Conservation (phyloP, 2,888 invertebrate species). For the Lucinisca nassula region DNA sequence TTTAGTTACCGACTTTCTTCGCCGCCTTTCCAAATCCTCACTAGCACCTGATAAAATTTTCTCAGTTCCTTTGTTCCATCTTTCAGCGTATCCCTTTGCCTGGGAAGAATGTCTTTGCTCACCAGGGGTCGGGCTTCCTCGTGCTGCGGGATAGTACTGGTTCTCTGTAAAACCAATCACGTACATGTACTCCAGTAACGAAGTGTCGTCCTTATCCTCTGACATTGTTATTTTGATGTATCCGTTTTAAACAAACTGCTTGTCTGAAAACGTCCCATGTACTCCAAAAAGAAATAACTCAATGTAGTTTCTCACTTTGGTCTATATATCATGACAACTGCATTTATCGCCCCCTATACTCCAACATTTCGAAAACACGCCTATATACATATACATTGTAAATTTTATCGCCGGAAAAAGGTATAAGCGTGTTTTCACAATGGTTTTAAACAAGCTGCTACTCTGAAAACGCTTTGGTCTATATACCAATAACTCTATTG, state of each 20-base stretch:
- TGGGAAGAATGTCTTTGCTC: slow-evolving; percentile 24
- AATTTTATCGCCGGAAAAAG: not conserved
- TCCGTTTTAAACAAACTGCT: not conserved
- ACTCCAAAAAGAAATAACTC: too few relatives aligned
- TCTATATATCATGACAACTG: not conserved
- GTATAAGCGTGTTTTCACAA: too few relatives aligned
- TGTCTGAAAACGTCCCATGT: not conserved
- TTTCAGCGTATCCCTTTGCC: slow-evolving; percentile 56
- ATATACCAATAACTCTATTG: too few relatives aligned
- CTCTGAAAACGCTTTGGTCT: too few relatives aligned
- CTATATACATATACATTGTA: not conserved
- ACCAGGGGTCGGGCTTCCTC: slow-evolving; percentile 36
- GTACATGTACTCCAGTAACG: slow-evolving; percentile 34
- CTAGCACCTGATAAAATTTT: slow-evolving; percentile 44
- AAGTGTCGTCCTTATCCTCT: not conserved
- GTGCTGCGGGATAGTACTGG: slow-evolving; percentile 36
- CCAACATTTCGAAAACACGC: too few relatives aligned
- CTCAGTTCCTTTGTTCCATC: slow-evolving; percentile 52
- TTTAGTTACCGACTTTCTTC: slow-evolving; percentile 41
- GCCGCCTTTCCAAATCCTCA: slow-evolving; percentile 39
- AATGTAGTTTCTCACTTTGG: not conserved
- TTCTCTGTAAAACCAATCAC: slow-evolving; percentile 68
- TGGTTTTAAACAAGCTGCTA: too few relatives aligned
- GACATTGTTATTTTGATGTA: not conserved
- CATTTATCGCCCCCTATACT: not conserved